A percentile compares a stretch with the other conserved stretches of the same genome.
Evolutionary conservation across 2,113 vertebrate species (phyloP).

Genomic region (Casuarius casuarius): DNA sequence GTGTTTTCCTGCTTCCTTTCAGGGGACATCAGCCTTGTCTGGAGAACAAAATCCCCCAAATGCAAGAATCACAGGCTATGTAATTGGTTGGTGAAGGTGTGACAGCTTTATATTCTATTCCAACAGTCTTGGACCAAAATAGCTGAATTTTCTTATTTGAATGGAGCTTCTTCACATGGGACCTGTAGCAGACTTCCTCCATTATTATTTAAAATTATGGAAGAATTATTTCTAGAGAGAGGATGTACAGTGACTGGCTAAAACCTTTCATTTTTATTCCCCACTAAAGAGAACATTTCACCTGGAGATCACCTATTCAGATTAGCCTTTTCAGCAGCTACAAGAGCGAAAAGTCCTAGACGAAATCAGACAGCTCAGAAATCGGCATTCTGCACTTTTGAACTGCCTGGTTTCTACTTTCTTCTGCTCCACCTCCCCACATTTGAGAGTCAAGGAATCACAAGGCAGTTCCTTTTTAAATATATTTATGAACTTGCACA

Average conservation of each 20-base stretch:
- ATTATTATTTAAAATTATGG: neutral
- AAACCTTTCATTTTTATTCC: neutral
- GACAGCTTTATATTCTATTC: neutral
- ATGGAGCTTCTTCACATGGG: neutral
- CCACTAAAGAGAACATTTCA: neutral
- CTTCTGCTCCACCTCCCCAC: neutral
- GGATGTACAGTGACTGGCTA: neutral
- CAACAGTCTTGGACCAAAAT: neutral
- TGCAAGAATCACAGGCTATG: neutral
- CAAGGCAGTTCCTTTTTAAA: neutral
- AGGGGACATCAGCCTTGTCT: neutral
- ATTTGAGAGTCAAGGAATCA: neutral
- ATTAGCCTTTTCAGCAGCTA: neutral
- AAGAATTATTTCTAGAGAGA: neutral
- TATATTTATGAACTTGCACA: neutral
- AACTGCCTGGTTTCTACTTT: neutral
- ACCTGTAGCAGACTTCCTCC: neutral
- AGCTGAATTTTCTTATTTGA: neutral
- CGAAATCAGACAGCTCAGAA: neutral
- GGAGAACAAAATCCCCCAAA: neutral
- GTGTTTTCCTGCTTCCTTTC: neutral
- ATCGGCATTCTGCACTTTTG: accelerated
- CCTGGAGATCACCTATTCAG: neutral
- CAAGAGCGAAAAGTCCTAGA: neutral
- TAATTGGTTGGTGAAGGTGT: neutral